phyloP scores from a whole-genome alignment of 1,140 invertebrate genomes.

The Caenorhabditis remanei region DNA sequence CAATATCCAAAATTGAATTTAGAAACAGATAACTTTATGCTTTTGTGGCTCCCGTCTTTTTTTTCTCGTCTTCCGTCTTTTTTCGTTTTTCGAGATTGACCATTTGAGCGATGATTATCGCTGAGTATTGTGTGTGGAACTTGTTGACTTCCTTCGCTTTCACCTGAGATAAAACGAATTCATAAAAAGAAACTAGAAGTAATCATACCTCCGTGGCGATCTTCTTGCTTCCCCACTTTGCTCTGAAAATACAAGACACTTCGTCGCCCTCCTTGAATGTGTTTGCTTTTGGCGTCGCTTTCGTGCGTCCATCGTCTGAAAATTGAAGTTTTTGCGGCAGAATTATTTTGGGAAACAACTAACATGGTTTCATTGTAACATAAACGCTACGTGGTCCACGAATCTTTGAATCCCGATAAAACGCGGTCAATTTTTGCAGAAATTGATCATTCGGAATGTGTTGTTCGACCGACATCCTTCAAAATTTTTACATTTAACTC shows the following conservation, averaged over 20 bases:
- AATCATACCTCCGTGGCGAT: constrained; percentile 84
- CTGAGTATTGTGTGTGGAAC: constrained; percentile 88
- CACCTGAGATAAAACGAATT: constrained; percentile 80
- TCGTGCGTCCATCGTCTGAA: constrained; percentile 85
- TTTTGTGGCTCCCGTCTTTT: constrained; percentile 19
- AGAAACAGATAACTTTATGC: not conserved
- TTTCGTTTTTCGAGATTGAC: constrained; percentile 89
- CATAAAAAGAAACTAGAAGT: constrained; percentile 42
- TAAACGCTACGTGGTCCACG: constrained; percentile 53
- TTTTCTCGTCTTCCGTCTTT: constrained; percentile 82
- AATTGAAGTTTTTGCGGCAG: constrained; percentile 39
- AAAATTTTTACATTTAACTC: not conserved
- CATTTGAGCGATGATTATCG: constrained; percentile 87
- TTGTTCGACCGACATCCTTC: constrained; percentile 8
- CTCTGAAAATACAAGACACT: constrained; percentile 58
- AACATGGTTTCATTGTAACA: constrained; percentile 62
- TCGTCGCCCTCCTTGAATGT: constrained; percentile 80
- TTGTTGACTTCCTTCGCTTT: constrained; percentile 87
- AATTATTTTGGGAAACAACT: not conserved
- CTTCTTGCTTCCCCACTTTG: constrained; percentile 83
- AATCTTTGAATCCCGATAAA: constrained; percentile 57
- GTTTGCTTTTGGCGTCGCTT: constrained; percentile 82
- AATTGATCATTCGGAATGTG: constrained; percentile 59
- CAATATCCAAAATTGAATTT: not conserved
- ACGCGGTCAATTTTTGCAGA: constrained; percentile 39